These are phyloP conservation scores for Plestiodon gilberti DNA, from an alignment of 2,113 vertebrate species.

Conservation along the genomic window DNA sequence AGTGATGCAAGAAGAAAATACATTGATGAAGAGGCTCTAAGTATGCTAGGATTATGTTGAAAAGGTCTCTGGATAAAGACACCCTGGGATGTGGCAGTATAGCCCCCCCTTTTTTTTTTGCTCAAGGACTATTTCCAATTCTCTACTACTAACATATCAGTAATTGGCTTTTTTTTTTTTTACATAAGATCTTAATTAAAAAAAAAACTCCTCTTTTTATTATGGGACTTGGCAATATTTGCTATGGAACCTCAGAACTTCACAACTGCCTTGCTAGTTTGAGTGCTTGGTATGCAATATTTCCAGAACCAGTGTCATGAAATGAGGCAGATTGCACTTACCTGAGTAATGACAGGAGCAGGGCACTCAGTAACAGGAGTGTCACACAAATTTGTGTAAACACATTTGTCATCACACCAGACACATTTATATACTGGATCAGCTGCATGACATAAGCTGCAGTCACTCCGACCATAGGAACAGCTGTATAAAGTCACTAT, in stretches of 20 bases:
- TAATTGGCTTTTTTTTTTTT: background rate
- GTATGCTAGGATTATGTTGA: background rate
- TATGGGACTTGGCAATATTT: background rate
- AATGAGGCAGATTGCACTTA: conserved; percentile 73
- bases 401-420: conserved; percentile 87
- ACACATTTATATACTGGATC: conserved; percentile 81
- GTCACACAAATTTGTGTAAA: conserved; percentile 81
- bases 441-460: conserved; percentile 90
- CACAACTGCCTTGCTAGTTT: background rate
- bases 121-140: background rate
- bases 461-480: conserved; percentile 90
- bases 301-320: conserved; percentile 20
- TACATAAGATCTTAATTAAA: background rate
- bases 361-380: conserved; percentile 75
- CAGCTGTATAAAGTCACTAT: conserved; percentile 94
- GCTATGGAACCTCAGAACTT: background rate
- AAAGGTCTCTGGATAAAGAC: background rate
- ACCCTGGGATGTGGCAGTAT: background rate
- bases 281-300: conserved; percentile 32
- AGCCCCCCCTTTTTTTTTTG: background rate
- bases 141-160: background rate
- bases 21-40: background rate
- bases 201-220: background rate
- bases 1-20: background rate
- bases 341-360: conserved; percentile 83